phyloP scores from a whole-genome alignment of 2,113 vertebrate species.

The Aplodontia rufa region DNA sequence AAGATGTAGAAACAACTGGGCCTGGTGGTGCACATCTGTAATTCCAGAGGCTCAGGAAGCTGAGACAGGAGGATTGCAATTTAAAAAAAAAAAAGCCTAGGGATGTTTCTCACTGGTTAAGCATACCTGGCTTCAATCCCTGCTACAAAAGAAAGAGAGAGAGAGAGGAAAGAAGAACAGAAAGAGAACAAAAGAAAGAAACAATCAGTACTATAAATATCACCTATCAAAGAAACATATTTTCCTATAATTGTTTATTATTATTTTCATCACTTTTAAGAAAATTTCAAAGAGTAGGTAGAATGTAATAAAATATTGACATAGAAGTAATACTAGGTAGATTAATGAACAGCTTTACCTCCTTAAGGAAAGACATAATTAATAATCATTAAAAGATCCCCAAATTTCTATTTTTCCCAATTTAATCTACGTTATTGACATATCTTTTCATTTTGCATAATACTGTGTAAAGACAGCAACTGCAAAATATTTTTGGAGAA shows the following conservation, averaged over 20 bases:
- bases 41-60: too few relatives aligned
- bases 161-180: too few relatives aligned
- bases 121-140: too few relatives aligned
- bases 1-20: too few relatives aligned
- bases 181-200: constrained; percentile 42
- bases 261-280: background rate
- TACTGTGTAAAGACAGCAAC: background rate
- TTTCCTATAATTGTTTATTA: background rate
- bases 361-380: background rate
- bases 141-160: too few relatives aligned
- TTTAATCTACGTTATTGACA: background rate
- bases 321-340: background rate
- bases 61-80: too few relatives aligned
- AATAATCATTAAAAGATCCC: background rate
- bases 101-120: too few relatives aligned
- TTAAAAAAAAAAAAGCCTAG: too few relatives aligned
- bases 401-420: background rate
- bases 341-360: background rate
- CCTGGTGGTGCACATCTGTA: too few relatives aligned
- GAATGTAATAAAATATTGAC: background rate
- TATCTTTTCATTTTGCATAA: background rate
- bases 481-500: background rate
- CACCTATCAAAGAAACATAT: background rate
- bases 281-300: background rate
- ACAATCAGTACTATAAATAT: background rate